Conservation (phyloP, 1,140 invertebrate genomes). For the Saccostrea echinata region DNA sequence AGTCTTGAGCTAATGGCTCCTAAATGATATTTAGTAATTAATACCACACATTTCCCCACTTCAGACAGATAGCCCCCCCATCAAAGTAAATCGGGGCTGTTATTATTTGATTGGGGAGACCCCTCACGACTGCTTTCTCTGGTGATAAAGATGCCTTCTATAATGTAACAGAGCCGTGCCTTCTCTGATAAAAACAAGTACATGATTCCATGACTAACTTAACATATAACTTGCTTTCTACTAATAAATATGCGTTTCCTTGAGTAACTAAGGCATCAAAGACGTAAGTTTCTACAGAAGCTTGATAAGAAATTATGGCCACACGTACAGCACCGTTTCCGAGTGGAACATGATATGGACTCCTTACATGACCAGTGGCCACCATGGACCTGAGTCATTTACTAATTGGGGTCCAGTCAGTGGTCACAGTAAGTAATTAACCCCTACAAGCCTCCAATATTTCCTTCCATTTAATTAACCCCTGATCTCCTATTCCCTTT, state of each 20-base stretch:
- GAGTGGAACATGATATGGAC: background rate
- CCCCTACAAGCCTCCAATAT: background rate
- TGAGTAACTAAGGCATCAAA: no score
- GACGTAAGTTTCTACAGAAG: no score
- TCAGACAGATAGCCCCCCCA: constrained; percentile 20
- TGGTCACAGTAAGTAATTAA: constrained; percentile 18
- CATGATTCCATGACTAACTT: background rate
- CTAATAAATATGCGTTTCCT: background rate
- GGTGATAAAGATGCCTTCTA: background rate
- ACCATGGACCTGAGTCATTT: background rate
- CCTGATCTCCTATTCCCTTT: background rate
- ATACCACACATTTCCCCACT: background rate
- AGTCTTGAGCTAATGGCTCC: constrained; percentile 29
- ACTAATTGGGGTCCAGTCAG: constrained; percentile 1
- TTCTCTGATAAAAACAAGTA: background rate
- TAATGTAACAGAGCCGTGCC: background rate
- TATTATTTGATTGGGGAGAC: constrained; percentile 11
- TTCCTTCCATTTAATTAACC: background rate
- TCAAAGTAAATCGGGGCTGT: background rate
- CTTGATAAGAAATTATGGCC: background rate
- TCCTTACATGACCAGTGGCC: background rate
- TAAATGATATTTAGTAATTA: constrained; percentile 40
- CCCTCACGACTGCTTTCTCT: background rate
- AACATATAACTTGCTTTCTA: background rate
- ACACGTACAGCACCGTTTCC: background rate